Percentiles rank a stretch among this genome's conserved stretches.
Evolutionary conservation across 1,140 invertebrate genomes (phyloP).

Genomic region (Drosophila neocordata): DNA sequence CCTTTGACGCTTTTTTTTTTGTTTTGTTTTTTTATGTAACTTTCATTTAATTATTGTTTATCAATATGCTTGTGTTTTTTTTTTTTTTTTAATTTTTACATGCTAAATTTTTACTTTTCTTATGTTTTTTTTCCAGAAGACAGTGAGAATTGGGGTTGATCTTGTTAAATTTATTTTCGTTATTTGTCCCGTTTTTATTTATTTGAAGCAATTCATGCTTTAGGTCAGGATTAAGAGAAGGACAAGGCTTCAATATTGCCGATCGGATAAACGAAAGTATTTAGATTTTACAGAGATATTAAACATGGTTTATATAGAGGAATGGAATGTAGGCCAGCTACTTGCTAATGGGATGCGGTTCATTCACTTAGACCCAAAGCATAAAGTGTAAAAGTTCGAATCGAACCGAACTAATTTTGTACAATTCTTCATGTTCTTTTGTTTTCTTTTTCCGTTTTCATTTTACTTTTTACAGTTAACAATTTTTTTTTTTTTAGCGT

Average conservation of each 20-base stretch:
- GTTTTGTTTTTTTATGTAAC: constrained; percentile 25
- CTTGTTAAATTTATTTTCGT: constrained; percentile 27
- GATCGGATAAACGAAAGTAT: not conserved
- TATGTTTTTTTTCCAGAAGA: constrained; percentile 30
- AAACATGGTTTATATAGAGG: constrained; percentile 6
- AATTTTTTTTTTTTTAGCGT: constrained; percentile 18
- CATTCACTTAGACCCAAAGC: constrained; percentile 3
- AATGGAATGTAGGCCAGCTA: constrained; percentile 27
- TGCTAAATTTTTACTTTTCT: constrained; percentile 56
- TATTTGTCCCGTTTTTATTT: constrained; percentile 37
- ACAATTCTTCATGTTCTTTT: constrained; percentile 26
- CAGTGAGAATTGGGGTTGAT: constrained; percentile 27
- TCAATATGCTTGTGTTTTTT: constrained; percentile 15
- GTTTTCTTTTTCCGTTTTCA: not conserved
- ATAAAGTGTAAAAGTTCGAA: constrained; percentile 17
- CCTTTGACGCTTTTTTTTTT: constrained; percentile 17
- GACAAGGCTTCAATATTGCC: not conserved
- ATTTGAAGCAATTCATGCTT: constrained; percentile 20
- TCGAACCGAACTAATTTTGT: constrained; percentile 36
- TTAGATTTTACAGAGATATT: not conserved
- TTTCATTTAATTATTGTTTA: constrained; percentile 10
- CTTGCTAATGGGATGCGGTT: constrained; percentile 13
- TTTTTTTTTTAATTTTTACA: constrained; percentile 61
- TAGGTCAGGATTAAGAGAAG: not conserved
- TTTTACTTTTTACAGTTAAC: constrained; percentile 36